Base-by-base conservation (phyloP, 2,113 vertebrate species). In the Mohoua ochrocephala region DNA sequence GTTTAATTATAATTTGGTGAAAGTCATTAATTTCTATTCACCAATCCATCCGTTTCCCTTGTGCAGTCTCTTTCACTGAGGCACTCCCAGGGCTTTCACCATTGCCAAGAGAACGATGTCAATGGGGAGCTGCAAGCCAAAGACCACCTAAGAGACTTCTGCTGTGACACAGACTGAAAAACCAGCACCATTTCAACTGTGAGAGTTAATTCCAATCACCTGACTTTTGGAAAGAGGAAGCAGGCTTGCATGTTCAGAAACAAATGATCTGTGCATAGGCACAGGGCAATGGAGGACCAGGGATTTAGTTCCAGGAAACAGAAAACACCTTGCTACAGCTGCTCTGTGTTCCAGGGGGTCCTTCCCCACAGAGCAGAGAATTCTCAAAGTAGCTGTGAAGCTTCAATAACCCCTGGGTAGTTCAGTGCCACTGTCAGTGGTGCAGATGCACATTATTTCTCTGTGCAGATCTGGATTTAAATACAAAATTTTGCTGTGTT, bases 21-120 rank as follows among this genome's bases (percentile, higher is more conserved):
- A 63, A 75, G 21, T 11, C 7, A 63, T 44, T 84, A 0, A 76
- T 35, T 91, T 83, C 61, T 41, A 23, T 11, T 44, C 7, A 45
- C 18, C 9, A 41, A 11, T 87, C 60, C 17, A 60, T 28, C 31
- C 45, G 63, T 41, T 84, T 56, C 79, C 31, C 39, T 57, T 28
- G 20, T 33, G 33, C 30, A 59, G 2, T 13, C 24, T 30, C 28
- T 71, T 39, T n/a, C 68, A 54, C 47, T 31, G 52, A 76, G 39
- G n/a, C 39, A n/a, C 26, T 50, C 20, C 47, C 50, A 54, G 30
- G 30, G 45, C 45, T 37, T 45, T 45, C 45, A 33, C 26, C n/a
- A 26, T 1, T 5, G 3, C 54, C 24, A 9, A 69, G 0, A 27
- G 22, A 77, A 22, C 44, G 64, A 49, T 1, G 3, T 8, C 49